Conservation (phyloP, 2,113 vertebrate genomes). For the Gracilinanus agilis region DNA sequence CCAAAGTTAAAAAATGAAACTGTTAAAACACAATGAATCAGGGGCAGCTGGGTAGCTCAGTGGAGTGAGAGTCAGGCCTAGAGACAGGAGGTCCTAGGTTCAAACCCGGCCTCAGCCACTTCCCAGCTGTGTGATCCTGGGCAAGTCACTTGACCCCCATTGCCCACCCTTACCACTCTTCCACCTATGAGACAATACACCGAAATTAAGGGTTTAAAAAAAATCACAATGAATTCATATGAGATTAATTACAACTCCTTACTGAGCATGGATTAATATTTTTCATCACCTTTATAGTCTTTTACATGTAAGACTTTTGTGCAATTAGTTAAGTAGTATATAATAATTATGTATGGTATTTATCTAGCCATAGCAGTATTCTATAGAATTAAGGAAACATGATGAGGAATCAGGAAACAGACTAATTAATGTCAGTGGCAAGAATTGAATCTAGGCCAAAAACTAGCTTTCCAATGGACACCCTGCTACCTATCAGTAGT, state of each 20-base stretch:
- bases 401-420: neutral
- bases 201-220: no score
- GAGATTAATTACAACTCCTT: neutral
- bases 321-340: neutral
- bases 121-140: no score
- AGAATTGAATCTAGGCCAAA: neutral
- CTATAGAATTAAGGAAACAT: neutral
- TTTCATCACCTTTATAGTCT: neutral
- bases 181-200: no score
- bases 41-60: no score
- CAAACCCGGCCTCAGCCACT: no score
- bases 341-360: neutral
- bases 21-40: neutral
- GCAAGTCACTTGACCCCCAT: no score
- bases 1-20: neutral
- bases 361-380: neutral
- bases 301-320: neutral
- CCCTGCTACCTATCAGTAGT: neutral
- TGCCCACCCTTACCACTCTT: no score
- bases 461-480: neutral
- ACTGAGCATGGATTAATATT: no score
- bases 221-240: neutral
- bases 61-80: no score
- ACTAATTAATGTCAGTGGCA: neutral
- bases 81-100: no score